Evolutionary conservation across 2,888 invertebrate species (phyloP).

Genomic region (Drosophila helvetica): DNA sequence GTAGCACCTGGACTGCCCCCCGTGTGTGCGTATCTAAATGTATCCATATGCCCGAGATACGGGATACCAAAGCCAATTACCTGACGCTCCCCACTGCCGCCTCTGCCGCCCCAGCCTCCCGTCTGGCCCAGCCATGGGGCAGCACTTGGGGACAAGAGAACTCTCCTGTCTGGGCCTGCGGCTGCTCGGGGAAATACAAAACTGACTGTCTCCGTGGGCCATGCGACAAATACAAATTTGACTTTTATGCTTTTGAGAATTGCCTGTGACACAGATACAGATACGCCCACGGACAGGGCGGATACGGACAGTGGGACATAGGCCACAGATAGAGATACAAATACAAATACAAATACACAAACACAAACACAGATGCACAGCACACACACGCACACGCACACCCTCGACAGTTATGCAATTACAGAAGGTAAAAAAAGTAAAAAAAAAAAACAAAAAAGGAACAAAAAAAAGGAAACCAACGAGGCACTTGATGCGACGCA

Average conservation of each 20-base stretch:
- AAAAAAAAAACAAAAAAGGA: neutral
- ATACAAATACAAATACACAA: constrained; percentile 32
- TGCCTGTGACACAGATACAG: constrained; percentile 67
- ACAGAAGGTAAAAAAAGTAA: constrained; percentile 57
- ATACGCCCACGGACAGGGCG: neutral
- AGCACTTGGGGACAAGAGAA: neutral
- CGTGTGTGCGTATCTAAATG: constrained; percentile 64
- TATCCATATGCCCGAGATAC: constrained; percentile 66
- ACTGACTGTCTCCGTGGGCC: constrained; percentile 66
- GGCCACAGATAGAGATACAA: too few relatives aligned
- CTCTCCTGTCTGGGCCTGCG: constrained; percentile 43
- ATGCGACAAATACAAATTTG: constrained; percentile 78
- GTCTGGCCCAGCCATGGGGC: neutral
- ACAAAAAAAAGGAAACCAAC: constrained; percentile 23
- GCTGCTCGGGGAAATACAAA: constrained; percentile 63
- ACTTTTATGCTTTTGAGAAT: constrained; percentile 77
- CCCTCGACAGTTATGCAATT: constrained; percentile 59
- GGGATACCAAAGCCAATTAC: constrained; percentile 72
- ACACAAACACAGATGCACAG: constrained; percentile 20
- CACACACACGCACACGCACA: constrained; percentile 3
- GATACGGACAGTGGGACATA: too few relatives aligned
- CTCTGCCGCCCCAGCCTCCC: constrained; percentile 9
- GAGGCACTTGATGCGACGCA: constrained; percentile 59
- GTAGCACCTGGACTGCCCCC: neutral
- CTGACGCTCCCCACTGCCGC: constrained; percentile 48